These are phyloP conservation scores for Phthorimaea operculella DNA, from an alignment of 1,140 invertebrate genomes.

Conservation along the genomic window DNA sequence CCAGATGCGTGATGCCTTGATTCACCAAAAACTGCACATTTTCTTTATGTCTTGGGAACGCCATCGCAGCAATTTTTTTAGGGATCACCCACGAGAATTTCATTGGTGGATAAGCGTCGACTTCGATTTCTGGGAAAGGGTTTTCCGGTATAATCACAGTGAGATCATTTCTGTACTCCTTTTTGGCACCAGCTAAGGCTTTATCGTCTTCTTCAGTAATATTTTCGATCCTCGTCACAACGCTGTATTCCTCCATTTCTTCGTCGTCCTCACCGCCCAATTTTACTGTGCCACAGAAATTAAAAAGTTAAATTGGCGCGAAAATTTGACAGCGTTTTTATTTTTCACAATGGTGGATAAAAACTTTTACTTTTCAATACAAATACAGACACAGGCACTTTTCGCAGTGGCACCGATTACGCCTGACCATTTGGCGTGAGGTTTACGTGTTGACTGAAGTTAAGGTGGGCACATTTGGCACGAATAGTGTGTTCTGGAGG, in stretches of 20 bases:
- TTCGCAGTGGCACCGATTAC: constrained; percentile 21
- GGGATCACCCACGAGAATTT: constrained; percentile 74
- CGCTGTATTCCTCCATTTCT: constrained; percentile 38
- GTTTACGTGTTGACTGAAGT: constrained; percentile 40
- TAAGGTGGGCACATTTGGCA: constrained; percentile 45
- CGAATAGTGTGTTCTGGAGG: constrained; percentile 34
- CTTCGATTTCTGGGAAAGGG: constrained; percentile 61
- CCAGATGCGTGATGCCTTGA: constrained; percentile 63
- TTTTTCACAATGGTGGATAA: not conserved
- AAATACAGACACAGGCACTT: constrained; percentile 31
- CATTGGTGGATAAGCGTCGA: constrained; percentile 67
- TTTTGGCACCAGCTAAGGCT: constrained; percentile 49
- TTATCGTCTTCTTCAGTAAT: constrained; percentile 59
- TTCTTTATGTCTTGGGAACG: constrained; percentile 61
- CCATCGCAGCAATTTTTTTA: constrained; percentile 72
- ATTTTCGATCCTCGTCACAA: constrained; percentile 50
- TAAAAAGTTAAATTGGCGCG: constrained; percentile 13
- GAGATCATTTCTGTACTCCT: constrained; percentile 52
- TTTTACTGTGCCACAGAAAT: constrained; percentile 27
- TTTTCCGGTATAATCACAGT: constrained; percentile 59
- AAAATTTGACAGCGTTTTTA: not conserved
- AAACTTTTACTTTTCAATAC: constrained; percentile 10
- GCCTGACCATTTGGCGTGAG: constrained; percentile 31
- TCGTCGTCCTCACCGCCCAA: constrained; percentile 30
- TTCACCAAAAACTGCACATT: constrained; percentile 59